These are phyloP conservation scores for Folsomia candida DNA, from an alignment of 2,888 invertebrate species.

Conservation along the genomic window DNA sequence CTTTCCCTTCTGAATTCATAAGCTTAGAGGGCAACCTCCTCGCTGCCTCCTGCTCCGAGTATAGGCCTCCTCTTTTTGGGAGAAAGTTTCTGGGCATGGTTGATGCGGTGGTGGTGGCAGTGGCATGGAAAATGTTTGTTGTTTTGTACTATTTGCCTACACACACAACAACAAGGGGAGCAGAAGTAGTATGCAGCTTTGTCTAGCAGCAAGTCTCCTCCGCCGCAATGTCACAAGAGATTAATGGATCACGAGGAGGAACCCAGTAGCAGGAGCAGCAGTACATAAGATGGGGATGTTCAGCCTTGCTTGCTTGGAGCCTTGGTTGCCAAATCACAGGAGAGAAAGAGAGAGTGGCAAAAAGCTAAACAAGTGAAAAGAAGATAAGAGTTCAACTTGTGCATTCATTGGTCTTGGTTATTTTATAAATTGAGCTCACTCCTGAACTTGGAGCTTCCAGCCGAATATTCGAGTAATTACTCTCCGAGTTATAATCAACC, in stretches of 20 bases:
- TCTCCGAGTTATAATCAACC: neutral
- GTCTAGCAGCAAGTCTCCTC: neutral
- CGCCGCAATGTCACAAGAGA: conserved; percentile 5
- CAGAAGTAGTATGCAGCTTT: neutral
- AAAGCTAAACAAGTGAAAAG: neutral
- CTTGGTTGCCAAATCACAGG: conserved; percentile 5
- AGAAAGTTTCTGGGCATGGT: too few species aligned
- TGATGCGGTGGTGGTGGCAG: too few species aligned
- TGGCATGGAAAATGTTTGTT: too few species aligned
- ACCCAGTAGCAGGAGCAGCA: neutral
- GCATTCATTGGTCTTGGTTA: too few species aligned
- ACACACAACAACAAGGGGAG: neutral
- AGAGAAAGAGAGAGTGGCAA: neutral
- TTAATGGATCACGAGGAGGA: conserved; percentile 7
- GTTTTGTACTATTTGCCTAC: neutral
- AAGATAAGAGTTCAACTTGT: too few species aligned
- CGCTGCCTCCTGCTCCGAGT: too few species aligned
- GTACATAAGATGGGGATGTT: neutral
- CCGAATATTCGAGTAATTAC: neutral
- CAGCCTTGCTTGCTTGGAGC: neutral
- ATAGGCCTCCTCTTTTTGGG: too few species aligned
- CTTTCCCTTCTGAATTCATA: too few species aligned
- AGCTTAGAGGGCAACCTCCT: too few species aligned
- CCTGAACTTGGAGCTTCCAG: too few species aligned
- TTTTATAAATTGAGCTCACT: too few species aligned